Conservation (phyloP, 2,888 invertebrate species). For the Xanthorhoe spadicearia region DNA sequence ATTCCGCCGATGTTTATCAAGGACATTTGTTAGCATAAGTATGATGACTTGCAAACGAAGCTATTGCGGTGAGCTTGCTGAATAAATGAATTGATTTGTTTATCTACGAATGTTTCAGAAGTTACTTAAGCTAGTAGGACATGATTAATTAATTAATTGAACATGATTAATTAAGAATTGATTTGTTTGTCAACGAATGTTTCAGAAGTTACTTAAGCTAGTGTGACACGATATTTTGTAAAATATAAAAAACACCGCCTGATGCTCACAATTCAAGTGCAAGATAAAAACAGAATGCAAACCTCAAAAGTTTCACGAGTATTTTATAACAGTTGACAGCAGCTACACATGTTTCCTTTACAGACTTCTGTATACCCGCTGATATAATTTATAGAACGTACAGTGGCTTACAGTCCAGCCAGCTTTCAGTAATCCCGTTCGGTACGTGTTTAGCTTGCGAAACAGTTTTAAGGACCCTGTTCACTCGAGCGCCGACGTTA, state of each 20-base stretch:
- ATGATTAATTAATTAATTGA: no score
- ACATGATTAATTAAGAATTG: conserved; percentile 49
- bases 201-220: conserved; percentile 14
- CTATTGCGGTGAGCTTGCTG: conserved; percentile 48
- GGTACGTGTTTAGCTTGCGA: conserved; percentile 59
- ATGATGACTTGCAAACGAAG: conserved; percentile 49
- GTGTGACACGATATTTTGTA: conserved; percentile 9
- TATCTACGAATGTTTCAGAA: conserved; percentile 20
- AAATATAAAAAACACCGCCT: not conserved
- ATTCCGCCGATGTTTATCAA: conserved; percentile 41
- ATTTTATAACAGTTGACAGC: conserved; percentile 12
- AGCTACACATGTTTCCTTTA: conserved; percentile 12
- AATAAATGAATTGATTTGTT: conserved; percentile 50
- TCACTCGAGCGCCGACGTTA: not conserved
- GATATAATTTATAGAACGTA: conserved; percentile 47
- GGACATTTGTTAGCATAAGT: conserved; percentile 43
- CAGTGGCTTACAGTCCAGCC: conserved; percentile 57
- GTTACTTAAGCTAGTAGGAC: conserved; percentile 10
- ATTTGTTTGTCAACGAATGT: conserved; percentile 33
- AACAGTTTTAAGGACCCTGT: conserved; percentile 47
- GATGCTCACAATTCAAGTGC: not conserved
- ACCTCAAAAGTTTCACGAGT: not conserved
- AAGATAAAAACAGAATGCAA: not conserved
- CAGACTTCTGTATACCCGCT: conserved; percentile 11
- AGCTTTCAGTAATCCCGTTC: conserved; percentile 61